Conservation (phyloP, 2,888 invertebrate genomes). For the Reticulitermes lucifugus region DNA sequence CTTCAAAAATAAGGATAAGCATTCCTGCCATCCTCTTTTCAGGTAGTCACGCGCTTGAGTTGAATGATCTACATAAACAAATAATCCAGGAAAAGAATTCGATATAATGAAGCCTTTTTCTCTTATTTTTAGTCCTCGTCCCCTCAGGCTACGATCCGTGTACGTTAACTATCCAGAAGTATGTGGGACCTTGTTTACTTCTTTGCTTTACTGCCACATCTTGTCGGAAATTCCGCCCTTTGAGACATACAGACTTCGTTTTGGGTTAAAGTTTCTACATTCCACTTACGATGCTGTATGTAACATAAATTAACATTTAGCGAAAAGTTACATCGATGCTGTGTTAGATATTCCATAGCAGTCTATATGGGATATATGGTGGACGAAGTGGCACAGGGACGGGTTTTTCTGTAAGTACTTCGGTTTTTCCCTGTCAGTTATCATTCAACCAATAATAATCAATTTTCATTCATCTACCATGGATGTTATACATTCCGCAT, state of each 20-base stretch:
- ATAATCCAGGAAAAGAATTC: conserved; percentile 15
- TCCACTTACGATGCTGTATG: too few relatives aligned
- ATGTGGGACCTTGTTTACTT: background rate
- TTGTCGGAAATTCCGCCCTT: background rate
- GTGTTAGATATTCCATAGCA: too few relatives aligned
- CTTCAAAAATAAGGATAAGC: background rate
- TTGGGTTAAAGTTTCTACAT: too few relatives aligned
- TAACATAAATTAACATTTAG: too few relatives aligned
- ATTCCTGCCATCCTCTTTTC: background rate
- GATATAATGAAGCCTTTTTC: background rate
- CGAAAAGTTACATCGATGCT: too few relatives aligned
- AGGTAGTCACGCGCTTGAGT: conserved; percentile 1
- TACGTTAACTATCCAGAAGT: background rate
- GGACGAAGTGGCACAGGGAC: too few relatives aligned
- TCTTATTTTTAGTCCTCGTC: background rate
- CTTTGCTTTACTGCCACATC: background rate
- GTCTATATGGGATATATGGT: too few relatives aligned
- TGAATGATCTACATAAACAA: conserved; percentile 21
- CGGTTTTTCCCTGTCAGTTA: too few relatives aligned
- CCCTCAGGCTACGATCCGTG: background rate
- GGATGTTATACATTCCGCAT: too few relatives aligned
- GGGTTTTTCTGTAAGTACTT: too few relatives aligned
- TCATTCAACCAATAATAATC: too few relatives aligned
- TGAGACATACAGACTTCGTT: background rate
- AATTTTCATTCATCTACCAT: too few relatives aligned